Base-by-base conservation (phyloP, 2,888 invertebrate genomes). In the Limenitis arthemis region DNA sequence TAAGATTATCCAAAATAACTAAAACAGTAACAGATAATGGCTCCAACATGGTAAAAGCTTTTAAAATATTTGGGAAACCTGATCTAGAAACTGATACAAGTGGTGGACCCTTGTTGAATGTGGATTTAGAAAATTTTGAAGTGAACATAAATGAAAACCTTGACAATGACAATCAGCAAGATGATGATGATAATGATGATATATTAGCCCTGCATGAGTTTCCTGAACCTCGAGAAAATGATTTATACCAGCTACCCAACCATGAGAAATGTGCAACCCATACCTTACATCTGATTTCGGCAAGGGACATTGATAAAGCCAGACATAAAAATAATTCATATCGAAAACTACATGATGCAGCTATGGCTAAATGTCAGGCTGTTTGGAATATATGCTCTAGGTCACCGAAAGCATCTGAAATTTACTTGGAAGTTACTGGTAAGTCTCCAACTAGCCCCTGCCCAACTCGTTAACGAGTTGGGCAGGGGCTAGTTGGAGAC, bases 381-480 rank as follows among this genome's bases (percentile, higher is more conserved):
- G 11, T 44, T 9, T 44, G 44, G 44, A 44, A 44, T 12, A 2
- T 44, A 12, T 33, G 44, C 20, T 9, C 44, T 44, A 44, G 44
- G 12, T 44, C 44, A 9, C 44, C 44, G 20, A 44, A 44, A 12
- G 34, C 44, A 44, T 44, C 8, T 20, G 44, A 44, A 12, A 44
- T 32, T 43, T 61, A 58, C 49, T 47, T 58, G 28, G 50, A 60
- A 41, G 34, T 43, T 9, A 58, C 56, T 12, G 55, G 59, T 30
- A 60, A 59, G 44, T 61, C 58, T 30, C 61, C 59, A 52, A 59
- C 58, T 53, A 47, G 38, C 49, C 58, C 61, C 31, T 58, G 57
- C 36, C 12, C 44, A 44, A 34, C 44, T 44, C 34, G 34, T 7
- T 43, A 43, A 7, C 34, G 34, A 44, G 44, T 34, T 44, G 44